phyloP scores from a whole-genome alignment of 2,113 vertebrate genomes.

The Elephas maximus region DNA sequence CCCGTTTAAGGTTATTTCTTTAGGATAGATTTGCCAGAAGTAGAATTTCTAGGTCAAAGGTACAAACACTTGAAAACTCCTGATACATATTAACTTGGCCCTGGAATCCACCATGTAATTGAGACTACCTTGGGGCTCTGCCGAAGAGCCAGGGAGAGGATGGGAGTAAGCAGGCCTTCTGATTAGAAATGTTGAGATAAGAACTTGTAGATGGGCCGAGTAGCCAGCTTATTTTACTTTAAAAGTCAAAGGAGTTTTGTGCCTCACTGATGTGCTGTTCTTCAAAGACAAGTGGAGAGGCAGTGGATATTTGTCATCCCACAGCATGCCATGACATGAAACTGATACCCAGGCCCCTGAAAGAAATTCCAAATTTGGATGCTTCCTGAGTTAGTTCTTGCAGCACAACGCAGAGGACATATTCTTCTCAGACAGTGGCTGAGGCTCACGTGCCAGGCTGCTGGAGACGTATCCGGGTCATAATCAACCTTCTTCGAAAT shows the following conservation, averaged over 20 bases:
- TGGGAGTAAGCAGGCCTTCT: not conserved
- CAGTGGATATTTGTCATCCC: not conserved
- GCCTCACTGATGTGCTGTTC: not conserved
- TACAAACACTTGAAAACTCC: not conserved
- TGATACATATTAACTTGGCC: not conserved
- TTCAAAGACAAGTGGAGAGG: not conserved
- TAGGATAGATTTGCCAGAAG: not conserved
- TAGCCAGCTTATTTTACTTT: not conserved
- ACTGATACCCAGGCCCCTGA: not conserved
- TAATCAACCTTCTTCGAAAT: conserved; percentile 68
- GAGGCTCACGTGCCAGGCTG: not conserved
- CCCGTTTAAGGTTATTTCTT: not conserved
- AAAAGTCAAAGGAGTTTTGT: conserved; percentile 24
- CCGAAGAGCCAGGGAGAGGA: not conserved
- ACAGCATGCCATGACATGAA: fast-evolving
- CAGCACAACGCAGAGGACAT: fast-evolving
- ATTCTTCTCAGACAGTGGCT: not conserved
- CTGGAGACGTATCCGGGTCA: not conserved
- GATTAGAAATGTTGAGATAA: not conserved
- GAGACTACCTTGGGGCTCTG: not conserved
- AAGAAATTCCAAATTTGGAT: conserved; percentile 64
- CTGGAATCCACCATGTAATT: not conserved
- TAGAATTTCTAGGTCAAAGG: not conserved
- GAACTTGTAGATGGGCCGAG: not conserved
- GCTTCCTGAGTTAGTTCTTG: not conserved